Evolutionary conservation across 37 sponge, comb jelly and placozoan species (phyloP), one percentile per base, ranked within the genome.

Genomic region (Ephydatia muelleri): DNA sequence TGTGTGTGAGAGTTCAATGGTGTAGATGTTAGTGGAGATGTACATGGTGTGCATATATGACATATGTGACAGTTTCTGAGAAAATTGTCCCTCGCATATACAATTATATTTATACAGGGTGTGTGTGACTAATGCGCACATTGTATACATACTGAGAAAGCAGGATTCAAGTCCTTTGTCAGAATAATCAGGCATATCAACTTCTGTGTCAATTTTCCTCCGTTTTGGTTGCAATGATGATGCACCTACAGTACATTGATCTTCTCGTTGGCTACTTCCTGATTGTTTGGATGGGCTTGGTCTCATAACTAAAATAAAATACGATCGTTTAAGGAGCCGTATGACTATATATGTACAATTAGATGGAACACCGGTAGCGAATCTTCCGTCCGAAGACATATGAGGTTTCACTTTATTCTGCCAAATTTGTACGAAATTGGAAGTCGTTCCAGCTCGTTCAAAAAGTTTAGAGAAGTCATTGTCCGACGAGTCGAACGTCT

Each of bases 1-100:
- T 57, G 57, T 57, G 57, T 57, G 57, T 57, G 57, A 11, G 57
- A 57, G 57, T 57, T 57, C 57, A 57, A 57, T 57, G 57, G 57
- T 57, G 57, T 57, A 57, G 57, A 57, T 57, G 57, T 14, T 57
- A 57, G 57, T 57, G 57, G 57, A 21, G 57, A 57, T 57, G 16
- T 57, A 57, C 57, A 57, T 57, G 57, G 57, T 57, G 57, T 57
- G 57, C 57, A 57, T 57, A 57, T 57, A 57, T 57, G 57, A 57
- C 57, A 57, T 57, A 57, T 57, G 57, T 57, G 57, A 57, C 57
- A 57, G 57, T 57, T 57, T 57, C 57, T 57, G 57, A 57, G 57
- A 57, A 57, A 57, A 57, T 57, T 57, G 57, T 57, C 57, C 57
- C 57, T 57, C 16, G 57, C 57, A 57, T 57, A 57, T 57, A 57